Evolutionary conservation across 2,888 invertebrate species (phyloP).

Genomic region (Catocala nupta): DNA sequence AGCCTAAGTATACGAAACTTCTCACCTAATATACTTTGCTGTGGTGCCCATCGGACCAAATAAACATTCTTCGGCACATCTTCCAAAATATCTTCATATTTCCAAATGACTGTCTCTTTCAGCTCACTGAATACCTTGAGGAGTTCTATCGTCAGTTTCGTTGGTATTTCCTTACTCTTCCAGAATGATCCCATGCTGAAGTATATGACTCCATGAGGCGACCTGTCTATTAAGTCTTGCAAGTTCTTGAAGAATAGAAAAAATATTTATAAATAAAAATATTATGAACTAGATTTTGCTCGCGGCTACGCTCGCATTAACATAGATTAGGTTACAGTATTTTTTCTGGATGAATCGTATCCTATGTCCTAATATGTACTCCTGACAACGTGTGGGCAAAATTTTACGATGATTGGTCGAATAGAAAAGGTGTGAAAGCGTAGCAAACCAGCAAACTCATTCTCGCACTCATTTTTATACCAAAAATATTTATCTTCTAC

Average conservation of each 20-base stretch:
- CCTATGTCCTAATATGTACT: too few species aligned
- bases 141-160: slow-evolving; percentile 38
- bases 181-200: slow-evolving; percentile 73
- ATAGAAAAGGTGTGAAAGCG: too few species aligned
- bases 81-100: slow-evolving; percentile 57
- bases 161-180: slow-evolving; percentile 57
- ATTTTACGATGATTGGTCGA: too few species aligned
- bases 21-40: slow-evolving; percentile 56
- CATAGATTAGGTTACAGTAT: too few species aligned
- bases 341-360: too few species aligned
- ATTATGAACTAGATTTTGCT: too few species aligned
- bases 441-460: too few species aligned
- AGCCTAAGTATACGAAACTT: too few species aligned
- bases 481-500: too few species aligned
- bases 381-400: too few species aligned
- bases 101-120: slow-evolving; percentile 68
- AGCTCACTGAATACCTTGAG: slow-evolving; percentile 56
- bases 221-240: slow-evolving; percentile 55
- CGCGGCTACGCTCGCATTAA: too few species aligned
- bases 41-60: slow-evolving; percentile 61
- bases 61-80: slow-evolving; percentile 59
- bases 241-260: slow-evolving; percentile 20
- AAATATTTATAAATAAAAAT: background rate
- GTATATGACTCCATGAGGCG: slow-evolving; percentile 66
- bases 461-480: too few species aligned